Percentiles rank a stretch among this genome's conserved stretches.
Evolutionary conservation across 2,113 vertebrate genomes (phyloP).

Genomic region (Python bivittatus): DNA sequence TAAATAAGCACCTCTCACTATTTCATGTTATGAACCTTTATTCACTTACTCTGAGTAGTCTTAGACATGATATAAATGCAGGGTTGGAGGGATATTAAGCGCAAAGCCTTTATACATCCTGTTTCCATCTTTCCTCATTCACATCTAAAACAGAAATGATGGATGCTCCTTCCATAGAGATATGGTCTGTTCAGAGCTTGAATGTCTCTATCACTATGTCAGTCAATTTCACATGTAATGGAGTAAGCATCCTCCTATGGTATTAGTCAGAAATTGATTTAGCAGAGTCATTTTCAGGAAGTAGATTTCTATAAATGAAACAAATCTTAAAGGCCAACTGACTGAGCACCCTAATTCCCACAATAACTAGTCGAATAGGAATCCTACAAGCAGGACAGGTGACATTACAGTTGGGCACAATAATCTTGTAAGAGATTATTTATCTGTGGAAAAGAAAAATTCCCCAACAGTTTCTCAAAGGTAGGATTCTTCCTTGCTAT

Average conservation of each 20-base stretch:
- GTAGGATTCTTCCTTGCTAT: not conserved
- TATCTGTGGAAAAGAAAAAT: not conserved
- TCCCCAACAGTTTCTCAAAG: not conserved
- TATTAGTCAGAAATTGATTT: not conserved
- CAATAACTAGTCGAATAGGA: not conserved
- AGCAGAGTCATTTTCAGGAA: not conserved
- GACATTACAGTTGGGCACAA: not conserved
- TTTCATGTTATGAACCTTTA: conserved; percentile 26
- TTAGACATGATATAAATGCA: not conserved
- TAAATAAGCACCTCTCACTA: conserved; percentile 71
- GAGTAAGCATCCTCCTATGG: not conserved
- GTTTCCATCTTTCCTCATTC: not conserved
- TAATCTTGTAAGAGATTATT: not conserved
- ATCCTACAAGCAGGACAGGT: not conserved
- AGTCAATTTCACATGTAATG: not conserved
- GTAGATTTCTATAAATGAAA: not conserved
- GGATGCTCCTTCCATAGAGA: not conserved
- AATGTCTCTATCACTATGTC: not conserved
- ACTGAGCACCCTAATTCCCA: not conserved
- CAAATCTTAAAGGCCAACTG: not conserved
- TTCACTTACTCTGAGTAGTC: not conserved
- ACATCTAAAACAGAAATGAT: not conserved
- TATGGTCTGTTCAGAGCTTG: not conserved
- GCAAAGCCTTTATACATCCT: not conserved
- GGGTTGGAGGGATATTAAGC: not conserved